These are phyloP conservation scores for Stichopus chloronotus DNA, from an alignment of 35 echinoderm and acorn worm species.

Conservation along the genomic window DNA sequence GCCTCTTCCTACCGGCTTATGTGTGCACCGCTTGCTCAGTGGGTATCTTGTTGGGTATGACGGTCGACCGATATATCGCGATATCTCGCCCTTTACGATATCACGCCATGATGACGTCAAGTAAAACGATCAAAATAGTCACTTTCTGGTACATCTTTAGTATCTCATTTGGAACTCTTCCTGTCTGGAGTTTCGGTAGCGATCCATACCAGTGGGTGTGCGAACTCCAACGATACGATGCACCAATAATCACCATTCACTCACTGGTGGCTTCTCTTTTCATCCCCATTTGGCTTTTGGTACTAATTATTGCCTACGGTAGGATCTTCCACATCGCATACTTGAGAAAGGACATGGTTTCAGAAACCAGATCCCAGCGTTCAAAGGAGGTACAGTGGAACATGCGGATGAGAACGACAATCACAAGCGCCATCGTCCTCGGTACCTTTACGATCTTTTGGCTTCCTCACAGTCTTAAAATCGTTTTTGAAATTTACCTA, in stretches of 20 bases:
- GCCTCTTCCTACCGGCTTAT: neutral
- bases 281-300: neutral
- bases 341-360: neutral
- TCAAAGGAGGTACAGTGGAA: neutral
- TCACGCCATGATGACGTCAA: neutral
- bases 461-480: constrained; percentile 11
- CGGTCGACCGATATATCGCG: constrained; percentile 23
- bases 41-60: neutral
- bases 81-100: constrained; percentile 27
- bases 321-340: constrained; percentile 32
- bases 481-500: constrained; percentile 24
- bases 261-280: neutral
- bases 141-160: neutral
- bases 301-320: neutral
- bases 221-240: constrained; percentile 1
- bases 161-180: neutral
- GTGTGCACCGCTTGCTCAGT: neutral
- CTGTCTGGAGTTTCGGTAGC: neutral
- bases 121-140: neutral
- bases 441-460: neutral
- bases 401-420: neutral
- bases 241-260: neutral
- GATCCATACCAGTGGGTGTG: neutral
- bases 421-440: neutral
- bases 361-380: neutral